Evolutionary conservation across 1,140 invertebrate species (phyloP).

Genomic region (Trichonephila clavipes): DNA sequence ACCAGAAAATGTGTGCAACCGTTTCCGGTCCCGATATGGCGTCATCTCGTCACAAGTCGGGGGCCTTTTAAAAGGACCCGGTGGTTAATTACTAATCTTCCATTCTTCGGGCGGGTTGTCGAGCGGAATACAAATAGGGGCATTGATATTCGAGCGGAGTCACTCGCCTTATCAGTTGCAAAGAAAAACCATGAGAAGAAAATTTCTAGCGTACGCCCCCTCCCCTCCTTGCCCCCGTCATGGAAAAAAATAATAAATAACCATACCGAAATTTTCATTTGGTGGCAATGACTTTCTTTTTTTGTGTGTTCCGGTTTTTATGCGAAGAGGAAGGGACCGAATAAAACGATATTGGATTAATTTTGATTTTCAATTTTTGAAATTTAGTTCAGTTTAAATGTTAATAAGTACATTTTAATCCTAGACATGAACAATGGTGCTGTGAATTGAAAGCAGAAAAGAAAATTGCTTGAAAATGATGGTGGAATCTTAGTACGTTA

Average conservation of each 20-base stretch:
- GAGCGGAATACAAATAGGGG: conserved; percentile 31
- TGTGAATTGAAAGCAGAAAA: too few species aligned
- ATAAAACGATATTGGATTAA: too few species aligned
- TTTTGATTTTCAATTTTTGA: too few species aligned
- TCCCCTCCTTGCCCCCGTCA: neutral
- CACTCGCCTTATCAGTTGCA: neutral
- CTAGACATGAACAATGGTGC: too few species aligned
- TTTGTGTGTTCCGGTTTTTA: neutral
- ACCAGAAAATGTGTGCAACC: neutral
- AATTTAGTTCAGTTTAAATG: too few species aligned
- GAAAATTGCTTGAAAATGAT: too few species aligned
- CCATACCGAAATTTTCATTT: neutral
- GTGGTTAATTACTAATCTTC: neutral
- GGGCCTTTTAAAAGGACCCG: conserved; percentile 27
- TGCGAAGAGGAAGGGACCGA: neutral
- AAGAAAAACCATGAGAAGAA: conserved; percentile 8
- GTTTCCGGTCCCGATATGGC: conserved; percentile 28
- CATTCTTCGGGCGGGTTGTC: neutral
- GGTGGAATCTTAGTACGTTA: too few species aligned
- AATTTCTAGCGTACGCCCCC: neutral
- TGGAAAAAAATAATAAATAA: neutral
- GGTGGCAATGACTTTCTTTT: neutral
- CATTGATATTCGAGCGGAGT: conserved; percentile 23
- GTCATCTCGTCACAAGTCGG: conserved; percentile 32
- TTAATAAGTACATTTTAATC: too few species aligned